Evolutionary conservation across 2,113 vertebrate species (phyloP), one percentile per base, ranked within the genome.

Genomic region (Dicentrarchus labrax): DNA sequence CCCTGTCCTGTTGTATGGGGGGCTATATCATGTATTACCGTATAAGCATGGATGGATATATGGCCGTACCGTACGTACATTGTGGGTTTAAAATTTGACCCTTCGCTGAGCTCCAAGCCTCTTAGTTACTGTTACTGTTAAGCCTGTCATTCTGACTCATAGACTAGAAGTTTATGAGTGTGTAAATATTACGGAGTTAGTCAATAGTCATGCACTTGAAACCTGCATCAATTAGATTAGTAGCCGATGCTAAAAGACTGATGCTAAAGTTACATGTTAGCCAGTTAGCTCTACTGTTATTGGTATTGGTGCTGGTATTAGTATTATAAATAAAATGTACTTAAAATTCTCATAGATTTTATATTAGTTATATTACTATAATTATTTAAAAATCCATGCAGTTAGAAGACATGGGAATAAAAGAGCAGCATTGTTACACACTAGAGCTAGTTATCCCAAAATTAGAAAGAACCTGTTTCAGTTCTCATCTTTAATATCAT

Each of bases 1-100:
- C 16, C 39, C 48, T 76, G 43, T 36, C 41, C 16, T 71, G 57
- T 15, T 47, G 30, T 59, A 53, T 41, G 56, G 65, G 53, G 8
- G 16, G 64, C 2, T 30, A 77, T 66, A 30, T 74, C 39, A 36
- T 83, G 54, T 47, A 76, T 24, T 50, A 65, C 48, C 51, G 11
- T 17, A 22, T 24, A 47, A 67, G 15, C 19, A 62, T 41, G 19
- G 13, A 77, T 69, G 41, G 1, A 38, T 53, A 43, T 67, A 47
- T 36, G 70, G 30, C 43, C 45, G 22, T 17, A 41, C 6, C 43
- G 24, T 39, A 51, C n/a, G 72, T 30, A 30, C 30, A 3, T 22
- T 75, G 45, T 75, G 12, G 39, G 24, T 50, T 51, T 47, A 38
- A 60, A 30, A 30, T 30, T 30, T 24, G 45, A 72, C 22, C 9